These are phyloP conservation scores for Plectropomus leopardus DNA, from an alignment of 2,113 vertebrate species.

Conservation along the genomic window DNA sequence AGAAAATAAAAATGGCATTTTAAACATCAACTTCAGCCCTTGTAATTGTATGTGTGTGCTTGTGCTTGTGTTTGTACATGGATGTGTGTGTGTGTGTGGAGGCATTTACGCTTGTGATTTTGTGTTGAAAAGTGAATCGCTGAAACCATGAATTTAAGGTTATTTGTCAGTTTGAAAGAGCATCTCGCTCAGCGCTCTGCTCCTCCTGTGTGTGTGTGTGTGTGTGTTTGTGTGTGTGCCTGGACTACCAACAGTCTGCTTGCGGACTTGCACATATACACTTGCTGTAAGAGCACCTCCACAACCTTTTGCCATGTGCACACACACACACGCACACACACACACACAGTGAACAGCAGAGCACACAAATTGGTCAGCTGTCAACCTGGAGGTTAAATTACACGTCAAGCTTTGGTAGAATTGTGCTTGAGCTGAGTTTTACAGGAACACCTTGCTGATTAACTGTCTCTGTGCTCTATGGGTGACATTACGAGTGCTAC, in stretches of 20 bases:
- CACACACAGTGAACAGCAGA: neutral
- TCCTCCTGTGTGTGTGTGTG: constrained; percentile 32
- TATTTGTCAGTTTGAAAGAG: constrained; percentile 59
- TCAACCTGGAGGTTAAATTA: constrained; percentile 10
- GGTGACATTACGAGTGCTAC: constrained; percentile 5
- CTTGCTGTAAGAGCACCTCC: constrained; percentile 17
- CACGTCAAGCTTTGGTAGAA: neutral
- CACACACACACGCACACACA: neutral
- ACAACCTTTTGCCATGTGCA: neutral
- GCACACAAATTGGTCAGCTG: neutral
- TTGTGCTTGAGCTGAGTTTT: constrained; percentile 23
- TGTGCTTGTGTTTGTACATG: neutral
- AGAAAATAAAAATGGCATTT: neutral
- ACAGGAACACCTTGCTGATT: constrained; percentile 17
- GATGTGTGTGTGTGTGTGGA: neutral
- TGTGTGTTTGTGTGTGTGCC: constrained; percentile 31
- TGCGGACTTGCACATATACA: constrained; percentile 15
- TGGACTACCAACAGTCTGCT: constrained; percentile 58
- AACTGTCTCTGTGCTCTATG: constrained; percentile 9
- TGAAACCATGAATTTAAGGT: constrained; percentile 47
- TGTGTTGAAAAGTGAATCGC: constrained; percentile 14
- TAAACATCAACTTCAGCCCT: neutral
- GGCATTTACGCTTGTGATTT: neutral
- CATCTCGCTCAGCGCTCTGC: constrained; percentile 33
- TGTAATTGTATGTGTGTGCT: neutral